Evolutionary conservation across 2,888 invertebrate species (phyloP).

Genomic region (Azorinus chamasolen): DNA sequence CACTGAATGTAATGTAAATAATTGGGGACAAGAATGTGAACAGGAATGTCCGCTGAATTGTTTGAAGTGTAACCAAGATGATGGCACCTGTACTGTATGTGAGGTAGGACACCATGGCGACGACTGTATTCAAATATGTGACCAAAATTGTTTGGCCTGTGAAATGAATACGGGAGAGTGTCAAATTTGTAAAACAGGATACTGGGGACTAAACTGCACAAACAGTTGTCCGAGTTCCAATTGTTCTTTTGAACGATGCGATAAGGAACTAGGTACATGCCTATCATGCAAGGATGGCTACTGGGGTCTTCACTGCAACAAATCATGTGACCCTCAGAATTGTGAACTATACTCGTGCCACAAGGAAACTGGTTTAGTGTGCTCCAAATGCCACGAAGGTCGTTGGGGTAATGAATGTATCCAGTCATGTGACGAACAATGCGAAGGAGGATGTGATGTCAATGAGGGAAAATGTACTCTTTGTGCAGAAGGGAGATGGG

Average conservation of each 20-base stretch:
- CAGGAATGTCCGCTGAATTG: neutral
- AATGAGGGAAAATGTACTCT: no score
- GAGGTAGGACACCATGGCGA: slow-evolving; percentile 2
- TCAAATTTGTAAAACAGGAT: slow-evolving; percentile 2
- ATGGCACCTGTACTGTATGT: slow-evolving; percentile 18
- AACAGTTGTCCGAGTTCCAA: slow-evolving; percentile 5
- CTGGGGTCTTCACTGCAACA: neutral
- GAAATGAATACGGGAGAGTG: slow-evolving; percentile 18
- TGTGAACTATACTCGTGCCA: neutral
- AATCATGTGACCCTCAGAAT: neutral
- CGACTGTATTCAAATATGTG: slow-evolving; percentile 19
- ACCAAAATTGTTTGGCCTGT: slow-evolving; percentile 21
- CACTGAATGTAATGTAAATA: neutral
- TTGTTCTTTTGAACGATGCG: neutral
- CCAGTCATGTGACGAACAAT: no score
- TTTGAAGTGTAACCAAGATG: neutral
- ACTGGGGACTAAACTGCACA: slow-evolving; percentile 19
- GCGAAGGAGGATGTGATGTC: no score
- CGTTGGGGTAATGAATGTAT: slow-evolving; percentile 15
- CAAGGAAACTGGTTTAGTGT: slow-evolving; percentile 2
- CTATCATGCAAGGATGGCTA: neutral
- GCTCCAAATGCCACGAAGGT: neutral
- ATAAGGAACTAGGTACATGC: neutral
- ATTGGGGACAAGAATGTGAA: slow-evolving; percentile 9
- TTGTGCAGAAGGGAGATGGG: no score